These are phyloP conservation scores for Porites australiensis DNA, from an alignment of 64 coral and sea anemone species.

Conservation along the genomic window DNA sequence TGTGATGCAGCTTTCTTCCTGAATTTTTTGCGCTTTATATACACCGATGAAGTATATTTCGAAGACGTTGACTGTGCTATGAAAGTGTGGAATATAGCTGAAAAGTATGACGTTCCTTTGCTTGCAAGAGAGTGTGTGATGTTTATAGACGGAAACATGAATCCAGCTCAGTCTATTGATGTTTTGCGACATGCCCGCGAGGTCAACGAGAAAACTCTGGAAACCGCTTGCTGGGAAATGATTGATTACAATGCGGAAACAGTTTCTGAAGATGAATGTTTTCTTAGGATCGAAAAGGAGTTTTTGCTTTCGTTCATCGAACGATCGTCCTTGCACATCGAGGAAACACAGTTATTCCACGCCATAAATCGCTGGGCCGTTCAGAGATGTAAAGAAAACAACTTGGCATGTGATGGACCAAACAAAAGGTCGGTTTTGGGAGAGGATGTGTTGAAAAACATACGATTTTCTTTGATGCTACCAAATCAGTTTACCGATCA, in stretches of 20 bases:
- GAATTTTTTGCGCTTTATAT: slow-evolving; percentile 38
- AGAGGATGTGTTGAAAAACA: neutral
- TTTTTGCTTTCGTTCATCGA: neutral
- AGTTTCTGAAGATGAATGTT: neutral
- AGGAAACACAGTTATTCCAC: neutral
- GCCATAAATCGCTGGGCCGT: slow-evolving; percentile 5
- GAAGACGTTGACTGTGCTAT: neutral
- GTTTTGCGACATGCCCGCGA: neutral
- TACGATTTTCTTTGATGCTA: neutral
- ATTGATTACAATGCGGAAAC: neutral
- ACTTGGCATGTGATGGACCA: neutral
- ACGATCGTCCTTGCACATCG: neutral
- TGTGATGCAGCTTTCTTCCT: slow-evolving; percentile 30
- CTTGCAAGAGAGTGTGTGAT: neutral
- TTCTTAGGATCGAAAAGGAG: neutral
- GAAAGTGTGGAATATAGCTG: neutral
- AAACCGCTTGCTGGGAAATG: slow-evolving; percentile 2
- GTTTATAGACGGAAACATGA: neutral
- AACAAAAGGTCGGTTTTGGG: neutral
- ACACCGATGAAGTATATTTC: slow-evolving; percentile 17
- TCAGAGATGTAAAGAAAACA: neutral
- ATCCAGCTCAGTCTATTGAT: neutral
- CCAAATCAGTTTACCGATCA: neutral
- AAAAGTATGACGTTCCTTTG: slow-evolving; percentile 16
- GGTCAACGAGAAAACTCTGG: neutral